Evolutionary conservation across 2,888 invertebrate genomes (phyloP), one percentile per base, ranked within the genome.

Genomic region (Belgica antarctica): DNA sequence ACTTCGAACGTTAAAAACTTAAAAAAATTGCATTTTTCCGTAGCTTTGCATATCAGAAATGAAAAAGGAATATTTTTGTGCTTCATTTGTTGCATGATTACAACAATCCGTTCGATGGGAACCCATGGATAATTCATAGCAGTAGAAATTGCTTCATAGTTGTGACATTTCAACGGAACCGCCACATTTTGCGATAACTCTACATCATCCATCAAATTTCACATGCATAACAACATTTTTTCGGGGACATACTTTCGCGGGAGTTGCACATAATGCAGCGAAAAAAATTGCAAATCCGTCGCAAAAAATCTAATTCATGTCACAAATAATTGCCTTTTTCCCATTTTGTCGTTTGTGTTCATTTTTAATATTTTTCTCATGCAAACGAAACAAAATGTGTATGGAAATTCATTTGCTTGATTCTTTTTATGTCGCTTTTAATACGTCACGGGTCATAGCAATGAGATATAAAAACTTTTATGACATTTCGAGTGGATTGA

Each of bases 241-340:
- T 41, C 41, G 10, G 41, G n/a, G n/a, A n/a, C 2, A n/a, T 41
- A n/a, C 5, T 41, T 41, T 41, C 15, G 41, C 12, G 2, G 12
- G 10, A 52, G 22, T 22, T 22, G 52, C 24, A 52, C 24, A 5
- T 52, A 17, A 17, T 5, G 3, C 24, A 24, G 10, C 17, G 24
- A 19, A 52, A 52, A 52, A 52, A 52, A 52, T 52, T 22, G 52
- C 52, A 5, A 52, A 34, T 34, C 7, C 7, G 34, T 12, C 34
- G 52, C 52, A 52, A 52, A 52, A 52, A 25, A 27, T 12, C 61
- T 61, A 61, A 61, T 28, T 61, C 61, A 61, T 28, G 28, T 61
- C 61, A 24, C 4, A 61, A 27, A 27, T 61, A 61, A 61, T 61
- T 61, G 61, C 61, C 25, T 28, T 61, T 47, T 27, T 61, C 28